These are phyloP conservation scores for Tetragnatha montana DNA, from an alignment of 2,888 invertebrate genomes.

Conservation along the genomic window DNA sequence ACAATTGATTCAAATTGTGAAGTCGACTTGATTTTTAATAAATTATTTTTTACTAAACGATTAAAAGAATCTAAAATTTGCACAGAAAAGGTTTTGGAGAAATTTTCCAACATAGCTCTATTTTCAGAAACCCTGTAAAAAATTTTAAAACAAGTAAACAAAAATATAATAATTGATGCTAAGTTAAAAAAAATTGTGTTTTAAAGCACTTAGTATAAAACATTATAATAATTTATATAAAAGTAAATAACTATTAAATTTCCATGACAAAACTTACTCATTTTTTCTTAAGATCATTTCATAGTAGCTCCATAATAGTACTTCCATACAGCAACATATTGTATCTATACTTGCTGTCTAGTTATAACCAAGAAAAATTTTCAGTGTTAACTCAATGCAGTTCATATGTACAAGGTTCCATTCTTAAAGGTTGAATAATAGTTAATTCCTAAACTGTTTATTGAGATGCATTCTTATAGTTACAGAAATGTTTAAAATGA, in stretches of 20 bases:
- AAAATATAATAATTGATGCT: too few relatives aligned
- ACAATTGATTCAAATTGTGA: slow-evolving; percentile 23
- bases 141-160: neutral
- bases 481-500: too few relatives aligned
- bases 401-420: neutral
- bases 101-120: neutral
- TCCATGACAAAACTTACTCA: slow-evolving; percentile 20
- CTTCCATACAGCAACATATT: slow-evolving; percentile 25
- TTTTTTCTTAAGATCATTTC: slow-evolving; percentile 14
- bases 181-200: too few relatives aligned
- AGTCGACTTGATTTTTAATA: slow-evolving; percentile 6
- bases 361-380: neutral
- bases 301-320: slow-evolving; percentile 37
- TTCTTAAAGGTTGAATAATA: neutral
- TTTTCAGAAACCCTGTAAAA: slow-evolving; percentile 27
- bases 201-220: neutral
- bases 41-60: slow-evolving; percentile 1
- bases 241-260: neutral
- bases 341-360: slow-evolving; percentile 19
- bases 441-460: too few relatives aligned
- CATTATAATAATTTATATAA: neutral
- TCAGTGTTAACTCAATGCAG: neutral
- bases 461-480: too few relatives aligned
- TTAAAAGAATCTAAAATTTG: slow-evolving; percentile 27
- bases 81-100: neutral